Conservation (phyloP, 2,797 vertebrate genomes). For the Acrossocheilus wenchowensis region DNA sequence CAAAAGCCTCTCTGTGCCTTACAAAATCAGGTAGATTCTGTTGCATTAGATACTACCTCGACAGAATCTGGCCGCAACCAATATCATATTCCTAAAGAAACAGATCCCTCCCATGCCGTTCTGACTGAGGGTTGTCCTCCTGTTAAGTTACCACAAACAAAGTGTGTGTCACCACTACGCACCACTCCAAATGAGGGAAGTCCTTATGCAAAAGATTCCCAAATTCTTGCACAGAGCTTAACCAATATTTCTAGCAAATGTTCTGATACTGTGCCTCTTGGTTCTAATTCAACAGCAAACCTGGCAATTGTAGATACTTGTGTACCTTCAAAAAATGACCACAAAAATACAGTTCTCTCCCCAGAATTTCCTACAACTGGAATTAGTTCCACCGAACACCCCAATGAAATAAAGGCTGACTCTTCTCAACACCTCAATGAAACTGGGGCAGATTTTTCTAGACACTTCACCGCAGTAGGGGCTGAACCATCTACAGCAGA, state of each 20-base stretch:
- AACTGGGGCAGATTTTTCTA: slow-evolving; percentile 13
- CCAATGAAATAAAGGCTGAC: background rate
- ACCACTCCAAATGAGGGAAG: background rate
- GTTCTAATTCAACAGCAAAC: background rate
- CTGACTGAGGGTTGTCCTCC: background rate
- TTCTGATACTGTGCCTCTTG: background rate
- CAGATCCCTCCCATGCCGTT: background rate
- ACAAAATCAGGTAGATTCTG: background rate
- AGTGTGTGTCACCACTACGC: background rate
- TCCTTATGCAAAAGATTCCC: background rate
- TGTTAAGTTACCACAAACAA: slow-evolving; percentile 2
- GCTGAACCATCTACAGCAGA: background rate
- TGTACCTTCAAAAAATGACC: background rate
- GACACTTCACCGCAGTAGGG: background rate
- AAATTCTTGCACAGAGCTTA: slow-evolving; percentile 9
- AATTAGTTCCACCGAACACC: background rate
- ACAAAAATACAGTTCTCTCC: background rate
- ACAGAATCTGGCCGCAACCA: background rate
- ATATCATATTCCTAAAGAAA: slow-evolving; percentile 1
- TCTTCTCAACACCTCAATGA: slow-evolving; percentile 29
- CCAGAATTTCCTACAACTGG: background rate
- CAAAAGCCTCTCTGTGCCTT: slow-evolving; percentile 1
- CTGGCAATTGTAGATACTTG: background rate
- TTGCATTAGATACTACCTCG: background rate
- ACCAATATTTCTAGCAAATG: background rate